Base-by-base conservation (phyloP, 2,797 vertebrate genomes). In the Myoxocephalus aenaeus region DNA sequence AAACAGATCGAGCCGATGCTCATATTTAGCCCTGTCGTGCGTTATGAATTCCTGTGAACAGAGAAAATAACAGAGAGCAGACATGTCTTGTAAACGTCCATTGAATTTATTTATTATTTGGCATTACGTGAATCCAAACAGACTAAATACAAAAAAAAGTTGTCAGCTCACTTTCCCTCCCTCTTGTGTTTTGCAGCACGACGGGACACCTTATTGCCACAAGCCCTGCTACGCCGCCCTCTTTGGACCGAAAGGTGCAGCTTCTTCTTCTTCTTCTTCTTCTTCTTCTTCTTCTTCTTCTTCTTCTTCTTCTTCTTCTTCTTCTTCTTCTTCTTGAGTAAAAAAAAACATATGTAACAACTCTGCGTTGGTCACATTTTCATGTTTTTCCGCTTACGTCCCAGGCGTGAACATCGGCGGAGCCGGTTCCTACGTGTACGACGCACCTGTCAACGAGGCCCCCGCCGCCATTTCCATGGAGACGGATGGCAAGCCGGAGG, bases 371-470 rank as follows among this genome's bases (percentile, higher is more conserved):
- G 32, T 44, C 12, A 7, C 34, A 34, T 12, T 4, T 2, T 29
- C 51, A 15, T 4, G 9, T 62, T 46, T 74, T 10, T 11, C 18
- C 7, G 0, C 3, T 0, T 51, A 22, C 10, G 18, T 65, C 75
- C 56, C 8, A 95, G 95, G 95, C 7, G 94, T 95, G 75, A 95
- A 95, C 85, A 95, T 95, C 5, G 94, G 95, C 4, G 95, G 95
- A 15, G 95, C 94, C 0, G 94, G 95, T 1, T 94, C 94, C 61
- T 95, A 95, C 11, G 80, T 94, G 63, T 95, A 95, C 22, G 89
- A 94, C n/a, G 32, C 85, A 12, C 93, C 91, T 5, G 89, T 79
- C 83, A 91, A 83, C 14, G 90, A 94, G 69, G 87, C 86, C 20
- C 85, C 90, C 14, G 87, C 85, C 18, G 82, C 85, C 3, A 73